phyloP scores from a whole-genome alignment of 64 coral and sea anemone genomes.

The Actinia tenebrosa region DNA sequence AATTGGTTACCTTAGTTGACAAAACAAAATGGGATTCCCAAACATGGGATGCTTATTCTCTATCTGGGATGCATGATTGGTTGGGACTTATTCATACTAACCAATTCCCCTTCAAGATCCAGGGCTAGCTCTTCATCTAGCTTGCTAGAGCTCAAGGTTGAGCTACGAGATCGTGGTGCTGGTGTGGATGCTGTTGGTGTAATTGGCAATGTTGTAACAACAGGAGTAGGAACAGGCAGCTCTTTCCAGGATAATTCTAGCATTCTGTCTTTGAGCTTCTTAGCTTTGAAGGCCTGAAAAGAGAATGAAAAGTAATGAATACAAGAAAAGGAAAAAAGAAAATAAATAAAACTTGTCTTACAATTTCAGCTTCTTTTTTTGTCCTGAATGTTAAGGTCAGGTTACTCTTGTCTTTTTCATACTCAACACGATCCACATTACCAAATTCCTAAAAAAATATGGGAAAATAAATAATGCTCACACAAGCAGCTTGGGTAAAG shows the following conservation, averaged over 20 bases:
- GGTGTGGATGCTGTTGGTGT: conserved; percentile 21
- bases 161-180: neutral
- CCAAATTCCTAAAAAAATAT: conserved; percentile 80
- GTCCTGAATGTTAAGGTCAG: conserved; percentile 80
- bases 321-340: neutral
- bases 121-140: conserved; percentile 37
- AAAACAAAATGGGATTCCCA: too few species aligned
- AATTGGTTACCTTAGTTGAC: too few species aligned
- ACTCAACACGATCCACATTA: conserved; percentile 86
- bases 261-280: conserved; percentile 34
- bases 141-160: conserved; percentile 18
- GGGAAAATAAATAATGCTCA: neutral
- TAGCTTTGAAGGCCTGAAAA: conserved; percentile 46
- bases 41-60: too few species aligned
- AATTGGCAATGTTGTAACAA: neutral
- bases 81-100: neutral
- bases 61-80: neutral
- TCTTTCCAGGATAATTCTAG: conserved; percentile 46
- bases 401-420: conserved; percentile 52
- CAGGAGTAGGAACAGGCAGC: conserved; percentile 4
- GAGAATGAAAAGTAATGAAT: neutral
- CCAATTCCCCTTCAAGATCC: conserved; percentile 41
- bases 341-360: conserved; percentile 25
- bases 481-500: neutral
- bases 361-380: conserved; percentile 95